Conservation (phyloP, 2,113 vertebrate species). For the Pelmatolapia mariae region DNA sequence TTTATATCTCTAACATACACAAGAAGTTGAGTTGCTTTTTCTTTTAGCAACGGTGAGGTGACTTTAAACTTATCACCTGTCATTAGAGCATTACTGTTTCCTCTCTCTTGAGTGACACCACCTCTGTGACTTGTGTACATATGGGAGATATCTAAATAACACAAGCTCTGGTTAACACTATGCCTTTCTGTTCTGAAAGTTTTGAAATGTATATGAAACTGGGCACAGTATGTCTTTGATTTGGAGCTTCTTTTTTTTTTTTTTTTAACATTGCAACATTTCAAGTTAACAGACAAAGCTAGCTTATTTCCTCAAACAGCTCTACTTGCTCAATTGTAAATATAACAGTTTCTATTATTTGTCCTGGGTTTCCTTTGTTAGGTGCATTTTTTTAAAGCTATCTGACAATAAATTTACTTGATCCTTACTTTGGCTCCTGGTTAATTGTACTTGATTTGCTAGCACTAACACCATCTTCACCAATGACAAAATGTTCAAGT, state of each 20-base stretch:
- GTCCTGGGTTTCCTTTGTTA: background rate
- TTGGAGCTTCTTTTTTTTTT: background rate
- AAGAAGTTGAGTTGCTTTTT: background rate
- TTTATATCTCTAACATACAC: background rate
- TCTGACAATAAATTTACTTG: slow-evolving; percentile 41
- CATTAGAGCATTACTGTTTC: background rate
- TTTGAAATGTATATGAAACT: background rate
- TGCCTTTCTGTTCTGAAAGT: background rate
- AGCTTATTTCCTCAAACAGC: background rate
- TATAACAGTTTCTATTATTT: background rate
- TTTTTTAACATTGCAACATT: background rate
- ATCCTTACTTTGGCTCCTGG: background rate
- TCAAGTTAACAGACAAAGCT: background rate
- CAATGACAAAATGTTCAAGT: background rate
- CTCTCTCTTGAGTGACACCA: background rate
- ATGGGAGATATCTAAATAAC: background rate
- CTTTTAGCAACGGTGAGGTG: background rate
- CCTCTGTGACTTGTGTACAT: background rate
- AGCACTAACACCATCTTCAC: background rate
- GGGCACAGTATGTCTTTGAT: background rate
- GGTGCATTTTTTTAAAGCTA: background rate
- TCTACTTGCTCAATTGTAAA: slow-evolving; percentile 13
- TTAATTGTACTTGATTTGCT: background rate
- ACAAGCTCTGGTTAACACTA: background rate
- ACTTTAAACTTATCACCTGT: background rate